Evolutionary conservation across 2,113 vertebrate species (phyloP).

Genomic region (Hippocampus mohnikei): DNA sequence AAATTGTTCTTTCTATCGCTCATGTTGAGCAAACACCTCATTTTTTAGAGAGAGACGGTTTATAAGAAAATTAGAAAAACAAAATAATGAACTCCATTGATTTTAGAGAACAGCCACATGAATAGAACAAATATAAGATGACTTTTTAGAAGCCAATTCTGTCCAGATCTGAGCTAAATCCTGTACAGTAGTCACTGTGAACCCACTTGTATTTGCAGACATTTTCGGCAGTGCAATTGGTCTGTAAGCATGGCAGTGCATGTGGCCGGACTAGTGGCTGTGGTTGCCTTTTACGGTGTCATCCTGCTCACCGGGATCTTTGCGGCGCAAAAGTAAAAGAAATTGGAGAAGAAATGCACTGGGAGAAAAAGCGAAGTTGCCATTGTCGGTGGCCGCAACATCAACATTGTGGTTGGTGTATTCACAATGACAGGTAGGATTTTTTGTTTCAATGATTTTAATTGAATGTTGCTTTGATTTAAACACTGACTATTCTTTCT

Average conservation of each 20-base stretch:
- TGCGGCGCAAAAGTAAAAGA: slow-evolving; percentile 73
- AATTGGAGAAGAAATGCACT: slow-evolving; percentile 59
- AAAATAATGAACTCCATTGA: no score
- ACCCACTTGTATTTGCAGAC: no score
- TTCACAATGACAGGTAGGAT: slow-evolving; percentile 51
- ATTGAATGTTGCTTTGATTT: background rate
- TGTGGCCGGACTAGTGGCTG: slow-evolving; percentile 58
- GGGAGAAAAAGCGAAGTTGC: slow-evolving; percentile 67
- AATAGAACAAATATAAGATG: no score
- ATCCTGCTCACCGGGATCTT: slow-evolving; percentile 73
- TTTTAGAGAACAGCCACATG: no score
- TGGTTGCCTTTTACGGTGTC: slow-evolving; percentile 65
- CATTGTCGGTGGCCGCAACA: slow-evolving; percentile 61
- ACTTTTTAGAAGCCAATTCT: no score
- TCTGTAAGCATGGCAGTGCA: slow-evolving; percentile 44
- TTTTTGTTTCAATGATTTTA: background rate
- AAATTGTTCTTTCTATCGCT: no score
- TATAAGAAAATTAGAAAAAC: no score
- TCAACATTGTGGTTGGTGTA: slow-evolving; percentile 41
- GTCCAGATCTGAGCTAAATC: no score
- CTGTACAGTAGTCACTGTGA: no score
- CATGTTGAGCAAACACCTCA: no score
- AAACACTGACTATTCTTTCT: background rate
- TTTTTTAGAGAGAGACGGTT: no score
- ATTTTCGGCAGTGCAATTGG: background rate